Evolutionary conservation across 2,888 invertebrate genomes (phyloP), one percentile per base, ranked within the genome.

Genomic region (Parnassius orleans): DNA sequence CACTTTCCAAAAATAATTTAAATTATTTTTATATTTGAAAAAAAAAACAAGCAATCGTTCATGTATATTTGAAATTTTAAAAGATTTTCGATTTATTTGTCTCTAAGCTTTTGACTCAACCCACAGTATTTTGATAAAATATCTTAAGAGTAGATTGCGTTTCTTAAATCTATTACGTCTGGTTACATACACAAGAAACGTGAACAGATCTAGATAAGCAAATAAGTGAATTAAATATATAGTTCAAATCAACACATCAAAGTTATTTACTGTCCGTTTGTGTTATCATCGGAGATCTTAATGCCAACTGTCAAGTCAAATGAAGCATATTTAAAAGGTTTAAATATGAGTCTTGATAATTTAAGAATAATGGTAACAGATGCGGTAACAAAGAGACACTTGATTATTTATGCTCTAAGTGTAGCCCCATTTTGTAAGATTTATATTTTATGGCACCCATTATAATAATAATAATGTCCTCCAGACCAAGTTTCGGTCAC

Each of bases 141-240:
- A 67, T 69, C 67, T 71, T 66, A 62, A 65, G 63, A 66, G 66
- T 62, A 62, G 65, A 68, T 69, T 65, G 53, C 57, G 63, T 65
- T 65, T 69, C 60, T 58, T 60, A 62, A 33, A 63, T 57, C 57
- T 57, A 64, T 69, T 65, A 67, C 67, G 65, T 65, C 66, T 67
- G 63, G 65, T 66, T 62, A 48, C 41, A 44, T 69, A 65, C 63
- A 69, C 64, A 61, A 62, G 61, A 60, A 63, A 65, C 65, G 50
- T 61, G 58, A 60, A 59, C 56, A 65, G 54, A 68, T 68, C 63
- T 63, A 66, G 66, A 66, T 68, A 66, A 63, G 64, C 64, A 61
- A 64, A 67, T 67, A 57, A 63, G 47, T 58, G 50, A 58, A 58
- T 48, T 50, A 61, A 66, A 65, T 64, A 63, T 63, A 66, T 63